Base-by-base conservation (phyloP, 1,140 invertebrate species). In the Matsumurasca onukii region DNA sequence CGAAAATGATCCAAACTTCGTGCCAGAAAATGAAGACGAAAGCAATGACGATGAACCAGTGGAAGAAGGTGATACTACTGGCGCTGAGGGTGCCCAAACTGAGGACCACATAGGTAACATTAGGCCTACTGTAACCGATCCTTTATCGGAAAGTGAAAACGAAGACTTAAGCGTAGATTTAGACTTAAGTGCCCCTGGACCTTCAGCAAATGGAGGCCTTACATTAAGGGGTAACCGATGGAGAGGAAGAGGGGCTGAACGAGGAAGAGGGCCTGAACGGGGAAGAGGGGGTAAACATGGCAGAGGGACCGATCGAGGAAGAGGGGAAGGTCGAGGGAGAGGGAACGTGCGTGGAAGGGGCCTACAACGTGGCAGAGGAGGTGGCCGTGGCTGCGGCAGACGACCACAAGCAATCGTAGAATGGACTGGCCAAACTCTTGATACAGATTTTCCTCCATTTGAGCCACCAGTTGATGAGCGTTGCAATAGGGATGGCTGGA, bases 401-500 rank as follows among this genome's bases (percentile, higher is more conserved):
- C 27, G 13, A 27, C 3, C 22, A 12, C 22, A 27, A 62, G 29
- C 25, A 17, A 48, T 25, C 9, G 15, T 24, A 15, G 31, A 45
- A 24, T 65, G 63, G 29, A 2, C 3, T 17, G 63, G 31, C 9
- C 9, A 25, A 13, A 12, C 15, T 24, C 39, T 65, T 15, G 31
- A 65, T 15, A 39, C 29, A 45, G 30, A 31, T 65, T 65, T 34
- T 34, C 31, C 63, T 31, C 20, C 31, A 17, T 65, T 49, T 49
- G 5, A 13, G 20, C 20, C 29, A 51, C 24, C 49, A 12, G 49
- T 22, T 20, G 45, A 66, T 22, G 20, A 51, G 20, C 49, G 25
- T 48, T 49, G 25, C 30, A 17, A 49, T 24, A 51, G 45, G 29
- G 45, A 25, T 49, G 45, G 65, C 25, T 66, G 65, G 48, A 31